phyloP scores from a whole-genome alignment of 1,140 invertebrate genomes.

The Diorhabda sublineata region DNA sequence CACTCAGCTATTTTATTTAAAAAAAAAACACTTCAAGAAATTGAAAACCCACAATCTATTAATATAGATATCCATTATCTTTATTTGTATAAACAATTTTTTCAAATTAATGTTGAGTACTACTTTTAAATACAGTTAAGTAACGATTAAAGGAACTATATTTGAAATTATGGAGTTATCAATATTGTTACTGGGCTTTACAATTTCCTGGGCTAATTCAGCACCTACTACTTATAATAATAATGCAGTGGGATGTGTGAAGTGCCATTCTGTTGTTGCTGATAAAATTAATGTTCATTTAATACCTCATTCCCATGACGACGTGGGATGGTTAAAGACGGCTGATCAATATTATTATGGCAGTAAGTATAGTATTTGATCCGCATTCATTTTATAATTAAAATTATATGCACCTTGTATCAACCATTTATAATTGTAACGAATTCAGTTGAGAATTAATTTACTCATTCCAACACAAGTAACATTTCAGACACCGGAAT shows the following conservation, averaged over 20 bases:
- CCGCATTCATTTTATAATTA: no score
- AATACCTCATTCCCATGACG: constrained; percentile 69
- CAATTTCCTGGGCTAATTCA: neutral
- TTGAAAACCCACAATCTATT: no score
- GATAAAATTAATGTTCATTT: constrained; percentile 66
- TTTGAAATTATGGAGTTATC: neutral
- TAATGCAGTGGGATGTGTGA: neutral
- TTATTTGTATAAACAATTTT: neutral
- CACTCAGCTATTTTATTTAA: no score
- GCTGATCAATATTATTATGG: constrained; percentile 80
- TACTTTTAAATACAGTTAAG: neutral
- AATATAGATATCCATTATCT: no score
- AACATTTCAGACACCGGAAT: no score
- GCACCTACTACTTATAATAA: neutral
- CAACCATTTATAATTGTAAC: no score
- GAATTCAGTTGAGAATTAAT: no score
- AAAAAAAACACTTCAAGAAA: no score
- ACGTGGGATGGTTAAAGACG: constrained; percentile 82
- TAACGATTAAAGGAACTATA: no score
- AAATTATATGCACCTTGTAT: no score
- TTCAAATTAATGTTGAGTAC: neutral
- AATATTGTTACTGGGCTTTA: neutral
- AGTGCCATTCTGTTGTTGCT: constrained; percentile 48
- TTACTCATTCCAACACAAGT: no score
- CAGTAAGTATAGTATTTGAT: constrained; percentile 48